Percentiles rank a stretch among this genome's conserved stretches.
Conservation (phyloP, 2,888 invertebrate species). For the Rhagium mordax region DNA sequence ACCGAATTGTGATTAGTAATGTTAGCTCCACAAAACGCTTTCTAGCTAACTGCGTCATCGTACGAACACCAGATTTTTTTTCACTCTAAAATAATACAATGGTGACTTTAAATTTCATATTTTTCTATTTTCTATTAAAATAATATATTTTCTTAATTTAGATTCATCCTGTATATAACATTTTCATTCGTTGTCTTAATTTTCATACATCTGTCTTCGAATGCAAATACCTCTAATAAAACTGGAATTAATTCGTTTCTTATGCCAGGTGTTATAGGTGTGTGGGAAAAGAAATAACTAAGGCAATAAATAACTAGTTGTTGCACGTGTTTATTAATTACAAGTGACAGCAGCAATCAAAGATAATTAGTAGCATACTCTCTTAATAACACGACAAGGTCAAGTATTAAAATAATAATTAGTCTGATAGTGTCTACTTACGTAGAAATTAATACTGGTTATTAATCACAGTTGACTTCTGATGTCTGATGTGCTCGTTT, state of each 20-base stretch:
- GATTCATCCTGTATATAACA: background rate
- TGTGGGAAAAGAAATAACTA: conserved; percentile 37
- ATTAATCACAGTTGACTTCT: conserved; percentile 16
- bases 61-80: no score
- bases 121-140: no score
- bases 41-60: no score
- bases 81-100: no score
- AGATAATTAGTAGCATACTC: conserved; percentile 52
- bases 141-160: no score
- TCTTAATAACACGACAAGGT: conserved; percentile 52
- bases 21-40: no score
- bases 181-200: background rate
- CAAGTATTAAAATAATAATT: conserved; percentile 44
- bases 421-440: conserved; percentile 22
- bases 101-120: no score
- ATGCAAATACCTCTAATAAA: background rate
- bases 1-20: no score
- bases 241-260: conserved; percentile 22
- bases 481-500: no score
- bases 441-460: conserved; percentile 12
- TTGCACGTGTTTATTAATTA: conserved; percentile 53
- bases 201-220: background rate
- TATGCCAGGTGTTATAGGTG: conserved; percentile 42
- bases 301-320: conserved; percentile 49
- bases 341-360: conserved; percentile 53